A percentile compares a stretch with the other conserved stretches of the same genome.
These are phyloP conservation scores for Phoxinus phoxinus DNA, from an alignment of 2,113 vertebrate species.

Conservation along the genomic window DNA sequence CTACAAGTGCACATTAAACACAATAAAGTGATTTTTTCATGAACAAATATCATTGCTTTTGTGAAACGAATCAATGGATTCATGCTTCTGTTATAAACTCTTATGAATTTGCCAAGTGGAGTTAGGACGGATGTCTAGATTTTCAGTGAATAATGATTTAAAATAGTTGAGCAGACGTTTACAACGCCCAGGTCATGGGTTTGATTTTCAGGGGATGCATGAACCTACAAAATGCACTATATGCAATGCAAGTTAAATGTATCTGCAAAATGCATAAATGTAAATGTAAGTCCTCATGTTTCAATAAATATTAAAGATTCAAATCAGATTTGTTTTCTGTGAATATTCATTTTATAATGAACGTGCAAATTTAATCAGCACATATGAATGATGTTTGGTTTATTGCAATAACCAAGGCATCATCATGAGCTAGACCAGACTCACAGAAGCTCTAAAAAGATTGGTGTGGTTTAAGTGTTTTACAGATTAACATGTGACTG, in stretches of 20 bases:
- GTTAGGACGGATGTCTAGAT: neutral
- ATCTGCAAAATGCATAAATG: neutral
- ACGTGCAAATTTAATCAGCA: neutral
- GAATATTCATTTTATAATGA: neutral
- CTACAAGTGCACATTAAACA: no score
- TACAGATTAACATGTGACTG: neutral
- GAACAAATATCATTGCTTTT: neutral
- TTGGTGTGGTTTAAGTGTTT: neutral
- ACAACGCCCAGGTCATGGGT: neutral
- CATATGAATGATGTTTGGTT: neutral
- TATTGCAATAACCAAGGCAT: neutral
- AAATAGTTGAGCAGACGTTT: neutral
- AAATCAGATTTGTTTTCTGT: neutral
- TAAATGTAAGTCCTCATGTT: neutral
- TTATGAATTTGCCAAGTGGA: neutral
- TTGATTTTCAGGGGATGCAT: neutral
- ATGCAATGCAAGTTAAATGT: neutral
- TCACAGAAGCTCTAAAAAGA: neutral
- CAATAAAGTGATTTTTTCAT: no score
- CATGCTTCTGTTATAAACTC: neutral
- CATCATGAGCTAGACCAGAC: neutral
- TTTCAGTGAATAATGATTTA: neutral
- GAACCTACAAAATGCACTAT: neutral
- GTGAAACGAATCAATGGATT: neutral
- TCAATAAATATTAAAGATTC: neutral